Base-by-base conservation (phyloP, 2,113 vertebrate species). In the Vimba vimba region DNA sequence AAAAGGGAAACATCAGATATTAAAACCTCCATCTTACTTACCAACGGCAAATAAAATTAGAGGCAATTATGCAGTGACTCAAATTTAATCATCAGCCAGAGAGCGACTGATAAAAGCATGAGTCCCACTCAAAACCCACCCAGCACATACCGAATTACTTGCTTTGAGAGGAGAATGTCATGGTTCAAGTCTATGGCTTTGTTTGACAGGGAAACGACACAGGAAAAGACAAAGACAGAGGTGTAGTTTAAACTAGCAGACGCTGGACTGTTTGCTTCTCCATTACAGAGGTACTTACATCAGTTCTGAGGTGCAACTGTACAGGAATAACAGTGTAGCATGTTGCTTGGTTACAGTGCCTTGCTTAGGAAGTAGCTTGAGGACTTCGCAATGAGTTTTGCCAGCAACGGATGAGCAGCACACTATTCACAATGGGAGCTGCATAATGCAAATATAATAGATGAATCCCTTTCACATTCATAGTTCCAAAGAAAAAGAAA, bases 1-100 rank as follows among this genome's bases (percentile, higher is more conserved):
- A 81, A 59, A 13, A 36, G 33, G 12, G 60, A 81, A 36, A 39
- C 21, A 33, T 59, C 66, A 71, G 66, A 83, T 83, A 83, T 83
- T 83, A 83, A 69, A 33, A 71, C 11, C 27, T 57, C 19, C 64
- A 71, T 71, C 80, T 68, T 82, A 69, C 45, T 69, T 81, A 36
- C 25, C 4, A 19, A 68, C 0, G 43, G 62, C 39, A 59, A 83
- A 83, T 83, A 43, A 73, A 23, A 43, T 73, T 43, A 83, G 30
- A 83, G 50, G 66, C 47, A 83, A 57, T 83, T 71, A 73, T 57
- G 81, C 45, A 52, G 62, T 50, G 43, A 82, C 43, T 82, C 79
- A 50, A 82, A 36, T 79, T 69, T 81, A 81, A 83, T 83, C 50
- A 55, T 43, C 30, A 73, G 81, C 21, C 66, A 69, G 50, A 57